Evolutionary conservation across 1,140 invertebrate species (phyloP).

Genomic region (Paralvinella palmiformis): DNA sequence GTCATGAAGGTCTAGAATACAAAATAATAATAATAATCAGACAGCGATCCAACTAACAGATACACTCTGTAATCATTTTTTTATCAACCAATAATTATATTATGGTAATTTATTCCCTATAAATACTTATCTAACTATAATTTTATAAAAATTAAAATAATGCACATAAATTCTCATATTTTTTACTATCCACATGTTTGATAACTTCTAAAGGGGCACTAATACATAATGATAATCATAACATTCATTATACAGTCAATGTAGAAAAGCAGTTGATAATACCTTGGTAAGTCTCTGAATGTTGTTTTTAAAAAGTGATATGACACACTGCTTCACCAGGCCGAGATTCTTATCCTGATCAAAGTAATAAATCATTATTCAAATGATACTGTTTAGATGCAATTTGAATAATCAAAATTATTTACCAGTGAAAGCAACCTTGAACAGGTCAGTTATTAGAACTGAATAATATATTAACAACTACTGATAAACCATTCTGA

Average conservation of each 20-base stretch:
- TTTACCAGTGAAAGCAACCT: too few relatives aligned
- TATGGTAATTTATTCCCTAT: neutral
- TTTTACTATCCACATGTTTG: neutral
- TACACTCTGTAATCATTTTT: neutral
- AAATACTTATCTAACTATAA: neutral
- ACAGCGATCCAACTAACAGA: neutral
- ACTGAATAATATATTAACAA: too few relatives aligned
- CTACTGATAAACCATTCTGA: too few relatives aligned
- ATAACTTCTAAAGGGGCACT: too few relatives aligned
- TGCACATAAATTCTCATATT: neutral
- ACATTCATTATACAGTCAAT: too few relatives aligned
- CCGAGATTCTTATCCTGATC: slow-evolving; percentile 67
- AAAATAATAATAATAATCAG: neutral
- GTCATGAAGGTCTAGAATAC: slow-evolving; percentile 77
- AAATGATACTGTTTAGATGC: neutral
- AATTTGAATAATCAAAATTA: too few relatives aligned
- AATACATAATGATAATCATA: too few relatives aligned
- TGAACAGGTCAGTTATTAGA: too few relatives aligned
- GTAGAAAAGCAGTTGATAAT: too few relatives aligned
- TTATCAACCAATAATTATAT: too few relatives aligned
- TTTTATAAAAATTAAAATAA: neutral
- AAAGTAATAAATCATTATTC: slow-evolving; percentile 9
- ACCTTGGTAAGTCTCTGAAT: slow-evolving; percentile 90
- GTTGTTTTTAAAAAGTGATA: slow-evolving; percentile 89
- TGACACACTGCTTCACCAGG: slow-evolving; percentile 67